Conservation (phyloP, 2,797 vertebrate species). For the Cirrhinus molitorella region DNA sequence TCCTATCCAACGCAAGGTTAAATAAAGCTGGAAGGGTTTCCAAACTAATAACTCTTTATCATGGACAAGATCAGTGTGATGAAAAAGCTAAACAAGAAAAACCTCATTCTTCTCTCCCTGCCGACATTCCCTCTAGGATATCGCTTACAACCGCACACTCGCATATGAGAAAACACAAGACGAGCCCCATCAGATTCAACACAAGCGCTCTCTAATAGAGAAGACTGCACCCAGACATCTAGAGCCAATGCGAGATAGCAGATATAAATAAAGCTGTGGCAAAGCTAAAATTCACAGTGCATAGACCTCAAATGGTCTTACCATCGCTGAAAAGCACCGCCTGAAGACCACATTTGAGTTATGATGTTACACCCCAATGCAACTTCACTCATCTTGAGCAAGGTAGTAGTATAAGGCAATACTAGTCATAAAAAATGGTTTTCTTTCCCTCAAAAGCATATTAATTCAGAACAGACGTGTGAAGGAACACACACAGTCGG, state of each 20-base stretch:
- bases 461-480: not conserved
- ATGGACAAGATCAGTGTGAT: slow-evolving; percentile 51
- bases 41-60: slow-evolving; percentile 56
- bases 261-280: not conserved
- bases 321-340: not conserved
- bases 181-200: not conserved
- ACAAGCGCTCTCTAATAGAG: not conserved
- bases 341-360: not conserved
- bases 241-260: slow-evolving; percentile 33
- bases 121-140: slow-evolving; percentile 27
- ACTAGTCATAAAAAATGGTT: not conserved
- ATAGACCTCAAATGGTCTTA: slow-evolving; percentile 1
- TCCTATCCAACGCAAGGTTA: slow-evolving; percentile 56
- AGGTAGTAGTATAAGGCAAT: slow-evolving; percentile 3
- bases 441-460: not conserved
- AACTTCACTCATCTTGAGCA: slow-evolving; percentile 11
- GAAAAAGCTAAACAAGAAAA: slow-evolving; percentile 55
- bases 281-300: not conserved
- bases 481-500: not conserved
- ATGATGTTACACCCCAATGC: not conserved
- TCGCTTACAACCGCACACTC: slow-evolving; percentile 41
- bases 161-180: slow-evolving; percentile 30
- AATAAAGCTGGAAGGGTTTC: slow-evolving; percentile 52
- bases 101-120: slow-evolving; percentile 38
- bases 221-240: not conserved